phyloP scores from a whole-genome alignment of 1,140 invertebrate species.

The Trachelipus rathkii region DNA sequence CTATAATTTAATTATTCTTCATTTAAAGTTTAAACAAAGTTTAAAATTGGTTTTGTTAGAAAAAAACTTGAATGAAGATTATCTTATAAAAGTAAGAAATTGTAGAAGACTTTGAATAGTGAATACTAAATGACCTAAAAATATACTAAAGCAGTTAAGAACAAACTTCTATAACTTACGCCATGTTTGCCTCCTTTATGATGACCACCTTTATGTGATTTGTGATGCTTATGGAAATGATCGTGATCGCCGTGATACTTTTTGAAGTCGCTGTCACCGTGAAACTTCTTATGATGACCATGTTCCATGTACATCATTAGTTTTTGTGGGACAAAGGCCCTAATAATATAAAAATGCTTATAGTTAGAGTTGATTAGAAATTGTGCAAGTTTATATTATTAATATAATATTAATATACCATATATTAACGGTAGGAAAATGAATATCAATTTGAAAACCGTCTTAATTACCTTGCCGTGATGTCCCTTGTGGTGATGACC shows the following conservation, averaged over 20 bases:
- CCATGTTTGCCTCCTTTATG: constrained; percentile 31
- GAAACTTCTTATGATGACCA: constrained; percentile 45
- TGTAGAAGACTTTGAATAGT: neutral
- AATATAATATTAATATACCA: neutral
- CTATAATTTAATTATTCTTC: no score
- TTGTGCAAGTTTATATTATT: neutral
- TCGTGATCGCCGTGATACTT: constrained; percentile 44
- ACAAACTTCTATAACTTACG: constrained; percentile 8
- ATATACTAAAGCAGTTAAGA: neutral
- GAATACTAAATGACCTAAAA: no score
- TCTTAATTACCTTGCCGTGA: constrained; percentile 24
- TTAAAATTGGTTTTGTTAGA: no score
- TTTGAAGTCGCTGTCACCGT: constrained; percentile 43
- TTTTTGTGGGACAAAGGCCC: constrained; percentile 48
- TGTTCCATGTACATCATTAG: constrained; percentile 47
- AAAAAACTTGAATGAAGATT: neutral
- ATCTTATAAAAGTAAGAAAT: neutral
- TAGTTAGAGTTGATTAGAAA: neutral
- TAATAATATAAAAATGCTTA: constrained; percentile 21
- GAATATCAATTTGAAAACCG: neutral
- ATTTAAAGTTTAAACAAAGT: no score
- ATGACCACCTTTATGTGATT: constrained; percentile 40
- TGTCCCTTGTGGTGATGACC: constrained; percentile 42
- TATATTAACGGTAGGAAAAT: neutral
- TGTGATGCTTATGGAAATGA: constrained; percentile 39